Evolutionary conservation across 2,888 invertebrate genomes (phyloP).

Genomic region (Mesorhabditis sp.): DNA sequence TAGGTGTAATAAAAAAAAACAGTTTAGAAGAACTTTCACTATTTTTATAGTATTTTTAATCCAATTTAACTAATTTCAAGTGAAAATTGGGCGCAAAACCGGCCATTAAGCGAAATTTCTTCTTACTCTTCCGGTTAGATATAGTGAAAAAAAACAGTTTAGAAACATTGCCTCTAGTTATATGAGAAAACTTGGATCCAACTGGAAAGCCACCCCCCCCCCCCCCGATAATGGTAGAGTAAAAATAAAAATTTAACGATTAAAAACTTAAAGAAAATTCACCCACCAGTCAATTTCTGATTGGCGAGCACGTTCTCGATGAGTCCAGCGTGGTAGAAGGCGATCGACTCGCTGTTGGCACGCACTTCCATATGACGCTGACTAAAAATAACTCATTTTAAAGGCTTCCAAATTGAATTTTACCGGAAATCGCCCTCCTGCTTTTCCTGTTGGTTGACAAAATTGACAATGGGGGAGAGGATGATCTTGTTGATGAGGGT

Average conservation of each 20-base stretch:
- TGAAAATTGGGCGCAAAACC: too few species aligned
- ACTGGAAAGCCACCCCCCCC: background rate
- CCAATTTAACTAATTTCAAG: too few species aligned
- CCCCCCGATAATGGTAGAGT: background rate
- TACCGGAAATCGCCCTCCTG: constrained; percentile 66
- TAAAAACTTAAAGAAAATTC: constrained; percentile 13
- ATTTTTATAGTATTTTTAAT: too few species aligned
- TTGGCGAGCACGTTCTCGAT: constrained; percentile 54
- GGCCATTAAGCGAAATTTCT: too few species aligned
- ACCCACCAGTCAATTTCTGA: constrained; percentile 38
- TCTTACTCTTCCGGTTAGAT: too few species aligned
- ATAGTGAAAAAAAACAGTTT: too few species aligned
- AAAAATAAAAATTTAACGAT: background rate
- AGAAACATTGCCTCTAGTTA: too few species aligned
- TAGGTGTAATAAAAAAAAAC: too few species aligned
- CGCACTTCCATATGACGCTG: constrained; percentile 54
- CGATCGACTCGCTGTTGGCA: constrained; percentile 50
- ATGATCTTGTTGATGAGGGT: constrained; percentile 64
- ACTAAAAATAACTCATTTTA: constrained; percentile 19
- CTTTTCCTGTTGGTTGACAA: constrained; percentile 64
- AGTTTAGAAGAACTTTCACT: too few species aligned
- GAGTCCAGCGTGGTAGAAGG: constrained; percentile 52
- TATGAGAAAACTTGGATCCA: background rate
- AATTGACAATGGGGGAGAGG: constrained; percentile 65
- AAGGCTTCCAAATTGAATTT: constrained; percentile 10